These are phyloP conservation scores for Torymus auratus DNA, from an alignment of 2,888 invertebrate species.

Conservation along the genomic window DNA sequence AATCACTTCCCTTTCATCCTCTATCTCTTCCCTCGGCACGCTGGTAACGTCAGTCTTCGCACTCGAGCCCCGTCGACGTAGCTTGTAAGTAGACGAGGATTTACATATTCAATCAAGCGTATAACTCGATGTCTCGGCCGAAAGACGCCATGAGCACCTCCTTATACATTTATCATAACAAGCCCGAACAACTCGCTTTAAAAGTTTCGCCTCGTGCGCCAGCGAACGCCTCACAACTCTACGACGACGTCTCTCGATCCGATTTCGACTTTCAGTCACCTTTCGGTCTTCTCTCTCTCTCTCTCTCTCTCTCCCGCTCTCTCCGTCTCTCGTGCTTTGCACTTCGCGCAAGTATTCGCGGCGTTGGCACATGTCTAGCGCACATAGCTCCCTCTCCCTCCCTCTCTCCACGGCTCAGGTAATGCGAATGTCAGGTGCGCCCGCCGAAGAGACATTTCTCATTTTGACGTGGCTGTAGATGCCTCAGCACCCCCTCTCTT, in stretches of 20 bases:
- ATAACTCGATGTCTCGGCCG: slow-evolving; percentile 46
- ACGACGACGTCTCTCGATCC: slow-evolving; percentile 27
- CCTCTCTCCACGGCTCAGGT: slow-evolving; percentile 27
- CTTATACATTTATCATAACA: slow-evolving; percentile 60
- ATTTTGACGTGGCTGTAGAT: slow-evolving; percentile 31
- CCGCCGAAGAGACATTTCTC: slow-evolving; percentile 42
- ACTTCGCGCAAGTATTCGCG: slow-evolving; percentile 31
- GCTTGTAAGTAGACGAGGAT: slow-evolving; percentile 45
- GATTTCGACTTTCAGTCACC: slow-evolving; percentile 51
- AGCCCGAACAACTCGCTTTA: slow-evolving; percentile 54
- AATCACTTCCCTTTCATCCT: background rate
- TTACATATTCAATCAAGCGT: slow-evolving; percentile 57
- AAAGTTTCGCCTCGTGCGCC: slow-evolving; percentile 44
- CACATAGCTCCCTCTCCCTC: slow-evolving; percentile 8
- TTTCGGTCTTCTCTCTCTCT: background rate
- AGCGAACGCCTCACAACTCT: background rate
- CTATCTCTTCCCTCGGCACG: background rate
- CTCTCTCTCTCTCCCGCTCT: background rate
- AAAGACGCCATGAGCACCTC: slow-evolving; percentile 38
- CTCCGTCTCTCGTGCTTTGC: background rate
- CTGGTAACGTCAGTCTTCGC: background rate
- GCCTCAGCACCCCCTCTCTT: background rate
- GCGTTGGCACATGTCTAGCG: slow-evolving; percentile 42
- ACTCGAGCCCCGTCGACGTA: background rate
- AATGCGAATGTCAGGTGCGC: slow-evolving; percentile 53